phyloP scores from a whole-genome alignment of 2,888 invertebrate species.

The Caenorhabditis panamensis region DNA sequence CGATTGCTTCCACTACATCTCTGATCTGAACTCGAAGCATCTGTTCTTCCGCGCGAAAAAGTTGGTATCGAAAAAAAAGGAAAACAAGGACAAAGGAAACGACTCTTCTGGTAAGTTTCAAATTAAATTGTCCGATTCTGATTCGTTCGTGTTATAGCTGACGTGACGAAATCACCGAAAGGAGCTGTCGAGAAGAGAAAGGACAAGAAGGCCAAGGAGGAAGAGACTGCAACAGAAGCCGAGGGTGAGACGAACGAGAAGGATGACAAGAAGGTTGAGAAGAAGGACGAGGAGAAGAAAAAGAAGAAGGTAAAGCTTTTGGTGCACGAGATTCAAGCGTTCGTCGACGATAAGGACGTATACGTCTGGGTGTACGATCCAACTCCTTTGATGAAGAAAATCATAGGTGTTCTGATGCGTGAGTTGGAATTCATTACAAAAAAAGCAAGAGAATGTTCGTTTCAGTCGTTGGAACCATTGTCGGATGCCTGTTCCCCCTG shows the following conservation, averaged over 20 bases:
- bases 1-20: constrained; percentile 58
- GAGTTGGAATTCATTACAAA: constrained; percentile 8
- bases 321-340: constrained; percentile 95
- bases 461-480: constrained; percentile 93
- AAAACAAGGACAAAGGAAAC: constrained; percentile 60
- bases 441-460: not conserved
- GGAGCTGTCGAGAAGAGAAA: constrained; percentile 68
- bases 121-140: not conserved
- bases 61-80: constrained; percentile 79
- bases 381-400: constrained; percentile 83
- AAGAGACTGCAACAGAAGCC: constrained; percentile 66
- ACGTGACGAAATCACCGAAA: constrained; percentile 73
- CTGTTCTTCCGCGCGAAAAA: constrained; percentile 79
- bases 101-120: constrained; percentile 34
- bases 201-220: constrained; percentile 49
- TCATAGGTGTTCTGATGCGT: constrained; percentile 83
- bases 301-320: constrained; percentile 91
- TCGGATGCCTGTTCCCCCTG: constrained; percentile 97
- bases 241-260: constrained; percentile 74
- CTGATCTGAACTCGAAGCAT: constrained; percentile 60
- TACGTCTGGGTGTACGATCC: constrained; percentile 84
- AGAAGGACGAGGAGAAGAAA: constrained; percentile 78
- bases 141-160: constrained; percentile 9
- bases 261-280: constrained; percentile 71
- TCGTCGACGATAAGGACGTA: constrained; percentile 89